Evolutionary conservation across 2,888 invertebrate genomes (phyloP).

Genomic region (Salticus scenicus): DNA sequence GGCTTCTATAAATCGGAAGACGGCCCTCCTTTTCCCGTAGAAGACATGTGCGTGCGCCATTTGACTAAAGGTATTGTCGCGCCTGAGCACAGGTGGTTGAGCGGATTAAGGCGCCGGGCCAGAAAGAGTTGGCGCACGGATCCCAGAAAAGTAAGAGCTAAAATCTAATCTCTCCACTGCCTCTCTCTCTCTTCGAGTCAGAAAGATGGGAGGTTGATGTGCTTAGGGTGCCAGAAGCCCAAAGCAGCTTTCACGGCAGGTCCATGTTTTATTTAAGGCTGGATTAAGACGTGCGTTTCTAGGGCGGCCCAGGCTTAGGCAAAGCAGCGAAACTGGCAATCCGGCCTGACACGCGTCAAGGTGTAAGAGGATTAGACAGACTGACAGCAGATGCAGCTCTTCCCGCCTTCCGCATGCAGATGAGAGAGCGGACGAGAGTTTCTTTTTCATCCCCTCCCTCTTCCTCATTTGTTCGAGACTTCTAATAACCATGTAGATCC

Average conservation of each 20-base stretch:
- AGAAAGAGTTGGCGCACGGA: constrained; percentile 33
- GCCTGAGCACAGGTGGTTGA: constrained; percentile 66
- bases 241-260: constrained; percentile 69
- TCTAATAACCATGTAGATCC: constrained; percentile 47
- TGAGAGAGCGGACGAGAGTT: constrained; percentile 4
- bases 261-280: constrained; percentile 71
- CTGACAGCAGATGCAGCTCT: constrained; percentile 38
- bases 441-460: neutral
- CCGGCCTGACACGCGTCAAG: constrained; percentile 61
- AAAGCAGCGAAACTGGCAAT: constrained; percentile 15
- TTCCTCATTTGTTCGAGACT: constrained; percentile 37
- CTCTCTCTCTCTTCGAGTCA: constrained; percentile 47
- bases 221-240: constrained; percentile 62
- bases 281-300: constrained; percentile 68
- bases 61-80: constrained; percentile 69
- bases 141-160: constrained; percentile 31
- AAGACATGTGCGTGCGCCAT: constrained; percentile 55
- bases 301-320: constrained; percentile 18
- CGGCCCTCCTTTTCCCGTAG: constrained; percentile 15
- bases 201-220: constrained; percentile 67
- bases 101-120: constrained; percentile 55
- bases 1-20: neutral
- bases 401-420: constrained; percentile 35
- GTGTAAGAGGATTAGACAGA: constrained; percentile 71
- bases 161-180: constrained; percentile 71